Evolutionary conservation across 92 coral and sea anemone genomes (phyloP).

Genomic region (Porites lobata): DNA sequence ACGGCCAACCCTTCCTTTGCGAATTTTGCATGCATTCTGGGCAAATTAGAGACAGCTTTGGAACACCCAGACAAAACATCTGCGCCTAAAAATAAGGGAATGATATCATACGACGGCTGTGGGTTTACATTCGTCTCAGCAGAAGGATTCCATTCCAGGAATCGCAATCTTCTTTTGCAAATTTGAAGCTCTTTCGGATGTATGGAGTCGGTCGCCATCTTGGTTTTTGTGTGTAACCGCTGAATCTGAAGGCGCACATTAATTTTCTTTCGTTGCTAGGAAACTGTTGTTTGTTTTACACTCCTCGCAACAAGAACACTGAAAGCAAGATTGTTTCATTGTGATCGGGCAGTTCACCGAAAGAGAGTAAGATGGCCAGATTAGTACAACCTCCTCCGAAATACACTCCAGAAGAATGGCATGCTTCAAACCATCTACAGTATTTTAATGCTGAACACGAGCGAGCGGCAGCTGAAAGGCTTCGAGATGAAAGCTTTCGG

Average conservation of each 20-base stretch:
- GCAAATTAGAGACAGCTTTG: slow-evolving; percentile 78
- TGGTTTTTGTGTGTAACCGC: slow-evolving; percentile 66
- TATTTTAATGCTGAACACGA: slow-evolving; percentile 93
- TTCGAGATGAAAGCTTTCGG: slow-evolving; percentile 96
- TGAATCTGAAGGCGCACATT: slow-evolving; percentile 42
- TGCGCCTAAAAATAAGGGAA: slow-evolving; percentile 87
- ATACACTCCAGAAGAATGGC: slow-evolving; percentile 98
- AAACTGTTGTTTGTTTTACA: slow-evolving; percentile 32
- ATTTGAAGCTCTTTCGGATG: slow-evolving; percentile 18
- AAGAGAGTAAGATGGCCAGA: slow-evolving; percentile 83
- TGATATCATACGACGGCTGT: slow-evolving; percentile 30
- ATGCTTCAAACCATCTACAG: slow-evolving; percentile 88
- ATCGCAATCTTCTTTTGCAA: slow-evolving; percentile 79
- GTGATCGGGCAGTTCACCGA: slow-evolving; percentile 27
- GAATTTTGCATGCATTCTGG: slow-evolving; percentile 91
- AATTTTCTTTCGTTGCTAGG: slow-evolving; percentile 59
- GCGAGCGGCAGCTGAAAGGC: slow-evolving; percentile 93
- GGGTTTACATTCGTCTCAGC: slow-evolving; percentile 42
- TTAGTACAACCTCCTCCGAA: slow-evolving; percentile 97
- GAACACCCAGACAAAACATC: slow-evolving; percentile 89
- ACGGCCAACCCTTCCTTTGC: slow-evolving; percentile 86
- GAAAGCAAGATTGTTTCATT: slow-evolving; percentile 25
- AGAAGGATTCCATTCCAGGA: slow-evolving; percentile 68
- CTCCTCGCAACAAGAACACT: slow-evolving; percentile 58
- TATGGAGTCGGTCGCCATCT: slow-evolving; percentile 59